Evolutionary conservation across 2,113 vertebrate species (phyloP).

Genomic region (Orthochromis indermauri): DNA sequence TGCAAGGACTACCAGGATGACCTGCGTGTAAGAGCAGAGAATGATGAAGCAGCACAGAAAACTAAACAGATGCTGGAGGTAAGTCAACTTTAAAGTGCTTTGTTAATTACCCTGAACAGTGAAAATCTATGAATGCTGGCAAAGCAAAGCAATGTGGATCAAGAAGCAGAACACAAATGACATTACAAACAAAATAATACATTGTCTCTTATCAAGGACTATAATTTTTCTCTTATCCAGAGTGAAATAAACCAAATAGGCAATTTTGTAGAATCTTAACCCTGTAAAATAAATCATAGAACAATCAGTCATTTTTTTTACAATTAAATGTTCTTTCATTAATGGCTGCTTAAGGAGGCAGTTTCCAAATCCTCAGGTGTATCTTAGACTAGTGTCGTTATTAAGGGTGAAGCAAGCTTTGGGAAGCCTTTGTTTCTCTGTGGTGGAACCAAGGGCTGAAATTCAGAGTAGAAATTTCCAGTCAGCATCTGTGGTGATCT

Average conservation of each 20-base stretch:
- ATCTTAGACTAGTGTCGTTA: background rate
- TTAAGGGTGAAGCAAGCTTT: background rate
- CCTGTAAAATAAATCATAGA: background rate
- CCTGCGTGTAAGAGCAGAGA: conserved; percentile 74
- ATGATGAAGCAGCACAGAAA: conserved; percentile 75
- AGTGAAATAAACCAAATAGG: background rate
- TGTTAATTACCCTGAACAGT: background rate
- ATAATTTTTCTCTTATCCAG: background rate
- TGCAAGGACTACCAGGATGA: conserved; percentile 87
- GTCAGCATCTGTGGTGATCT: background rate
- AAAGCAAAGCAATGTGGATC: background rate
- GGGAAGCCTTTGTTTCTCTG: background rate
- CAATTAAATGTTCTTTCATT: background rate
- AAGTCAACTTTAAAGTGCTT: background rate
- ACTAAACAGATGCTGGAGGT: conserved; percentile 78
- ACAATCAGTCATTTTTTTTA: background rate
- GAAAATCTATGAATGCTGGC: background rate
- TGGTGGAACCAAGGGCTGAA: background rate
- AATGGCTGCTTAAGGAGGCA: background rate
- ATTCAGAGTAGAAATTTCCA: background rate
- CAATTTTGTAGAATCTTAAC: background rate
- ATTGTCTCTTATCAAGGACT: background rate
- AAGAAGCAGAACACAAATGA: background rate
- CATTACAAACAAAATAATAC: background rate
- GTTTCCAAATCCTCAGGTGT: background rate